These are phyloP conservation scores for Protobothrops mucrosquamatus DNA, from an alignment of 2,113 vertebrate genomes.

Conservation along the genomic window DNA sequence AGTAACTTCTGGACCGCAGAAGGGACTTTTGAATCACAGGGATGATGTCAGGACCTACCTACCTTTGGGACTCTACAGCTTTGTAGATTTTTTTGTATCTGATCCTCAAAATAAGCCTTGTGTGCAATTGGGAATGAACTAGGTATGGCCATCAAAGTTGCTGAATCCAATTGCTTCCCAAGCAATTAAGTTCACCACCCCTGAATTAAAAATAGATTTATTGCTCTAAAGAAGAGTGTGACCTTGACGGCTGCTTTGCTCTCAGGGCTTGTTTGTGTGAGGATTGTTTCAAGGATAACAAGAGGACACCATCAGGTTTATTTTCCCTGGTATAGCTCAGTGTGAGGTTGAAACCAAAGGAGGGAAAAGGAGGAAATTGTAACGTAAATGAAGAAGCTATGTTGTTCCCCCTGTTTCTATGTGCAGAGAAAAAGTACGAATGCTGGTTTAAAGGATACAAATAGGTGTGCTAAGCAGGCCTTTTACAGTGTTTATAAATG, in stretches of 20 bases:
- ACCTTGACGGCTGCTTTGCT: conserved; percentile 11
- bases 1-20: neutral
- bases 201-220: conserved; percentile 22
- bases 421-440: neutral
- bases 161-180: conserved; percentile 1
- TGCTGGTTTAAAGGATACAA: neutral
- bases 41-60: neutral
- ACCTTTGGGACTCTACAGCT: neutral
- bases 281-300: conserved; percentile 12
- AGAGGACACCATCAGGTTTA: conserved; percentile 1
- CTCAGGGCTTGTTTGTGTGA: conserved; percentile 5
- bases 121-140: neutral
- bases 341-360: neutral
- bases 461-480: neutral
- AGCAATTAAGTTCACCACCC: conserved; percentile 6
- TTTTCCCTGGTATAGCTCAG: neutral
- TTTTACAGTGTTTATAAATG: neutral
- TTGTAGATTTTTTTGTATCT: neutral
- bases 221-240: neutral
- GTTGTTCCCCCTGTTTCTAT: neutral
- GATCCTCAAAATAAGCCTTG: neutral
- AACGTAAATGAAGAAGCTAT: neutral
- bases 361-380: neutral
- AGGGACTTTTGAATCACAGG: neutral
- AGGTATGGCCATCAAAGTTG: neutral